Evolutionary conservation across 2,797 vertebrate genomes (phyloP).

Genomic region (Heterohyrax brucei): DNA sequence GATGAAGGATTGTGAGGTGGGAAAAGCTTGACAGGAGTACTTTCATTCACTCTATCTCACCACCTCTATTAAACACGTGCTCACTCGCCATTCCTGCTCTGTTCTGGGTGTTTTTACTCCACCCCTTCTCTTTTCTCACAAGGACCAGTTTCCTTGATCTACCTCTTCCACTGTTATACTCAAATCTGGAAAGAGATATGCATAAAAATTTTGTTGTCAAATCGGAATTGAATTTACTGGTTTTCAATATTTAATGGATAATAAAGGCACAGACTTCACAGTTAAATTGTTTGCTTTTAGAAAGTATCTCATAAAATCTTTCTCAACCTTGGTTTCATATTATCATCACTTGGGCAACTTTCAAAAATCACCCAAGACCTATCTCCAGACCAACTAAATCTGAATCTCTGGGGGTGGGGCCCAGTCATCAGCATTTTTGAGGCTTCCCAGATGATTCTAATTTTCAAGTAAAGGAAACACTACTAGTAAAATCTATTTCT

Average conservation of each 20-base stretch:
- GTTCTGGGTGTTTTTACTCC: fast-evolving
- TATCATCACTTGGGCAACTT: background rate
- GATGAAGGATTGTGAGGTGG: background rate
- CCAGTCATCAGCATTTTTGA: background rate
- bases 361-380: background rate
- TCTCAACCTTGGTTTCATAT: background rate
- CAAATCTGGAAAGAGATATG: background rate
- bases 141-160: background rate
- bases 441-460: background rate
- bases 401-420: background rate
- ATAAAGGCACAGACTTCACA: background rate
- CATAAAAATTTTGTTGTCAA: background rate
- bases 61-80: background rate
- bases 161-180: background rate
- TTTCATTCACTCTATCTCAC: background rate
- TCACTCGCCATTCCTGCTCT: background rate
- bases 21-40: background rate
- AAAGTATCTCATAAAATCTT: background rate
- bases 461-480: background rate
- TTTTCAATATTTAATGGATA: constrained; percentile 18
- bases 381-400: background rate
- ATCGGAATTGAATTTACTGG: background rate
- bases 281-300: background rate
- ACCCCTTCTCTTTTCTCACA: background rate
- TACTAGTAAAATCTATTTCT: background rate